These are phyloP conservation scores for Lithosia quadra DNA, from an alignment of 2,888 invertebrate species.

Conservation along the genomic window DNA sequence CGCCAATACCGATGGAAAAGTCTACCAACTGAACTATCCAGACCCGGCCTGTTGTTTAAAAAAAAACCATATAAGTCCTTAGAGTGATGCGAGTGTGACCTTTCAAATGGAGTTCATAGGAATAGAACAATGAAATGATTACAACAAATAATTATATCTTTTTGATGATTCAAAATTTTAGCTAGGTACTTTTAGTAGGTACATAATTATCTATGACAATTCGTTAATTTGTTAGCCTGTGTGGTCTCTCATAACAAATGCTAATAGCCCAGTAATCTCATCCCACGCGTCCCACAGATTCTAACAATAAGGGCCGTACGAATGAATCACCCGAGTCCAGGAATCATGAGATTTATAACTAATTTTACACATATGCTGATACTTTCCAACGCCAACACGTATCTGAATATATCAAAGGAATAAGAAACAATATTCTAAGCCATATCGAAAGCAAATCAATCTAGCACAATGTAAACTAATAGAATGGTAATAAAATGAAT, in stretches of 20 bases:
- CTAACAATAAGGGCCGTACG: slow-evolving; percentile 32
- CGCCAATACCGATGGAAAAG: neutral
- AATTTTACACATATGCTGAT: slow-evolving; percentile 36
- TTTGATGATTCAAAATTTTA: neutral
- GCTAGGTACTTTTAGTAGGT: neutral
- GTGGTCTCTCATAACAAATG: slow-evolving; percentile 45
- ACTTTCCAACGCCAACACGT: slow-evolving; percentile 42
- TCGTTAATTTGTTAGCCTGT: slow-evolving; percentile 16
- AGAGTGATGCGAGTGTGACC: no score
- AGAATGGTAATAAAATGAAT: neutral
- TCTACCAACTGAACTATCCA: neutral
- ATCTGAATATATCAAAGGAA: slow-evolving; percentile 28
- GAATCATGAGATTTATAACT: slow-evolving; percentile 47
- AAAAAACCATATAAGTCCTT: neutral
- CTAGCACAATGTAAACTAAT: neutral
- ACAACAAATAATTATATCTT: neutral
- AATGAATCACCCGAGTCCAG: slow-evolving; percentile 52
- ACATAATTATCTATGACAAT: slow-evolving; percentile 6
- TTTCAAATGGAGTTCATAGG: neutral
- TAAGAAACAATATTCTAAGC: slow-evolving; percentile 29
- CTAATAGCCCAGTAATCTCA: slow-evolving; percentile 46
- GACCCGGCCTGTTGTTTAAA: neutral
- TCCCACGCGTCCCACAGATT: slow-evolving; percentile 46
- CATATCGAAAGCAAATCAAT: no score
- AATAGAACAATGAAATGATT: neutral